Evolutionary conservation across 2,888 invertebrate species (phyloP).

Genomic region (Agelastica alni): DNA sequence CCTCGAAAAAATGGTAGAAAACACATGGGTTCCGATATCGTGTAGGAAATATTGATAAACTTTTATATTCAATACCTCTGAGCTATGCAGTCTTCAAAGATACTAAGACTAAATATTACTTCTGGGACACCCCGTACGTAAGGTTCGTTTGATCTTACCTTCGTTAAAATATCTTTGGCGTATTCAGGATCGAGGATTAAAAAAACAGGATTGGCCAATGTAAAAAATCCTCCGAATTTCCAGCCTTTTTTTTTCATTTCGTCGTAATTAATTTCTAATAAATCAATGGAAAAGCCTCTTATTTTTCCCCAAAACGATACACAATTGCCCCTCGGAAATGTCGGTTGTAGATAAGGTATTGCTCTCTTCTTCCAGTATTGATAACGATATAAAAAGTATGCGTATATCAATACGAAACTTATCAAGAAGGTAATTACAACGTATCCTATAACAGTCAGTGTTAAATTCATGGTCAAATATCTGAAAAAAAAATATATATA

Average conservation of each 20-base stretch:
- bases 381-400: slow-evolving; percentile 12
- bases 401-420: slow-evolving; percentile 1
- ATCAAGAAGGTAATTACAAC: neutral
- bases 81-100: too few species aligned
- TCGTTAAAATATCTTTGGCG: slow-evolving; percentile 33
- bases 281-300: slow-evolving; percentile 25
- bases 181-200: slow-evolving; percentile 44
- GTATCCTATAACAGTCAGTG: neutral
- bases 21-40: too few species aligned
- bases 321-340: slow-evolving; percentile 11
- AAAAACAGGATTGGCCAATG: slow-evolving; percentile 35
- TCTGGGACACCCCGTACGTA: too few species aligned
- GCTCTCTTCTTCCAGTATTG: slow-evolving; percentile 17
- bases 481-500: too few species aligned
- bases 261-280: slow-evolving; percentile 34
- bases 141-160: slow-evolving; percentile 22
- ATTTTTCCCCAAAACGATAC: neutral
- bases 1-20: too few species aligned
- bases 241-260: slow-evolving; percentile 32
- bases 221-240: slow-evolving; percentile 37
- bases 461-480: neutral
- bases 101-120: too few species aligned
- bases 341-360: slow-evolving; percentile 12
- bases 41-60: too few species aligned
- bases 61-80: too few species aligned